Evolutionary conservation across 2,888 invertebrate species (phyloP).

Genomic region (Himalopsyche japonica): DNA sequence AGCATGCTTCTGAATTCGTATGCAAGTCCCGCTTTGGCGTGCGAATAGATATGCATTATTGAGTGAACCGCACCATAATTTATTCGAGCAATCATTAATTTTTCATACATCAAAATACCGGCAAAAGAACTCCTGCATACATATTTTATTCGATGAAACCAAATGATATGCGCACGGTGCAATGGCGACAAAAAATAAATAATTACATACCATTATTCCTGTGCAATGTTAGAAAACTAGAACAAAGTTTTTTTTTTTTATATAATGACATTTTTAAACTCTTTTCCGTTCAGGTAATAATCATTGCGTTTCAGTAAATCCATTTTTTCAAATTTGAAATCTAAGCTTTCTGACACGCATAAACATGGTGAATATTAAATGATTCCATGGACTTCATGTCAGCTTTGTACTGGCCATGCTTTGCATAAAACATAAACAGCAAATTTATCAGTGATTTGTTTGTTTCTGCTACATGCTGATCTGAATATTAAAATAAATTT

Average conservation of each 20-base stretch:
- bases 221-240: background rate
- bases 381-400: background rate
- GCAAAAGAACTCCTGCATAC: background rate
- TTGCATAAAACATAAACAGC: background rate
- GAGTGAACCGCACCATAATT: slow-evolving; percentile 7
- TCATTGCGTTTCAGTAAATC: background rate
- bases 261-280: background rate
- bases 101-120: slow-evolving; percentile 6
- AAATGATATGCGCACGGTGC: background rate
- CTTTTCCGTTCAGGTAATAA: background rate
- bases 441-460: background rate
- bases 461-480: background rate
- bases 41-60: slow-evolving; percentile 18
- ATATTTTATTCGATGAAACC: background rate
- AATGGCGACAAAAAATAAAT: background rate
- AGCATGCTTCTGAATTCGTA: background rate
- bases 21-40: background rate
- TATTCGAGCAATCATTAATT: slow-evolving; percentile 21
- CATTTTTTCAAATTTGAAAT: background rate
- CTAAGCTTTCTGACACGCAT: background rate
- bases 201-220: background rate
- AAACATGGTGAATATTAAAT: background rate
- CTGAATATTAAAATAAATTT: background rate
- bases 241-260: background rate
- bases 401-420: background rate